Evolutionary conservation across 2,888 invertebrate species (phyloP), one percentile per base, ranked within the genome.

Genomic region (Mantis religiosa): DNA sequence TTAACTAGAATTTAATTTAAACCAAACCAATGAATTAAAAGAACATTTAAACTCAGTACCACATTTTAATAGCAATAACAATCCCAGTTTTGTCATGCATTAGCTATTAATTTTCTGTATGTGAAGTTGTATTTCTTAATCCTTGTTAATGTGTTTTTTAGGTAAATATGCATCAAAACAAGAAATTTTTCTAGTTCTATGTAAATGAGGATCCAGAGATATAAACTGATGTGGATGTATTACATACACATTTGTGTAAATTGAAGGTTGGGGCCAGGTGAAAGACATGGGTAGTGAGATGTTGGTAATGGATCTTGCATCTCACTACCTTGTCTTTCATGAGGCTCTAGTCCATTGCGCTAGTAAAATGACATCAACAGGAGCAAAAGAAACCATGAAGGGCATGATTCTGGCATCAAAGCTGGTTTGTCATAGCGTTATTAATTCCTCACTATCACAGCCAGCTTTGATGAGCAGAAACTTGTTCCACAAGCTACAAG

Each of bases 291-390:
- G 98, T 98, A 98, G 98, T 97, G 98, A 98, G 98, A 98, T 98
- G 98, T 94, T 94, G 93, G 93, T 94, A 93, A 93, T 93, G 93
- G 93, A 93, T 94, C 93, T 93, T 94, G 95, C 95, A 95, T 96
- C 98, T 98, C 98, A 97, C 98, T 98, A 98, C 97, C 97, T 97
- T 98, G 98, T 98, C 98, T 98, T 98, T 98, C 98, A 97, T 97
- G 97, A 92, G 95, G 96, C 94, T 94, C 93, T 93, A 91, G 94
- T 94, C 83, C 83, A 83, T 83, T 30, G 3, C 84, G 0, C 85
- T 20, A 20, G 54, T 2, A 71, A 71, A 71, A 2, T 25, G 25
- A 20, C 4, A 25, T 71, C 54, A 71, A 20, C 20, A 71, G 3
- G 12, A 95, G 96, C 94, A 94, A 93, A 93, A 91, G 94, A 94